A percentile compares a stretch with the other conserved stretches of the same genome.
Conservation (phyloP, 2,113 vertebrate genomes). For the Petrocephalus zakoni region DNA sequence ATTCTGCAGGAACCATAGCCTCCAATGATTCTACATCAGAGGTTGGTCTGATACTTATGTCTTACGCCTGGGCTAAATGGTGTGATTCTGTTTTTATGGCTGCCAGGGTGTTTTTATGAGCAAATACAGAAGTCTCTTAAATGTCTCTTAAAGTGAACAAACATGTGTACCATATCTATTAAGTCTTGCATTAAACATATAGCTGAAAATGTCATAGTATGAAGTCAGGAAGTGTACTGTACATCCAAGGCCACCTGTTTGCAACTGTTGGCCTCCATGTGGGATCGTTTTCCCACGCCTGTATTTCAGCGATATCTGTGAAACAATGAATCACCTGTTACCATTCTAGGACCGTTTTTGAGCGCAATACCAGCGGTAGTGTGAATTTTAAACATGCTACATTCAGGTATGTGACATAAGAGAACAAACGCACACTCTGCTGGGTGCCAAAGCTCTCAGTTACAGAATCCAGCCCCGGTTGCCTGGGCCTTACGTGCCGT, state of each 20-base stretch:
- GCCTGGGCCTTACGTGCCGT: neutral
- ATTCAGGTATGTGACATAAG: neutral
- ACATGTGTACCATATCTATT: neutral
- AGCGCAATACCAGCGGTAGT: neutral
- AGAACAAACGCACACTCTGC: neutral
- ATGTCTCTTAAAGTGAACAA: neutral
- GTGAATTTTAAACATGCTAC: neutral
- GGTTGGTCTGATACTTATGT: neutral
- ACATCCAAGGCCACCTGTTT: neutral
- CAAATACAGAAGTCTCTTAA: neutral
- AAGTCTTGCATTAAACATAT: neutral
- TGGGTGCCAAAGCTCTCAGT: neutral
- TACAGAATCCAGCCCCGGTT: neutral
- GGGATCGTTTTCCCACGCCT: neutral
- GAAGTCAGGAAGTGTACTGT: neutral
- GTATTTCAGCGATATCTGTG: neutral
- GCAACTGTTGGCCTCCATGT: neutral
- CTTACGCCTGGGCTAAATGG: neutral
- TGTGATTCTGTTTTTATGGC: neutral
- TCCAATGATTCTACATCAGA: conserved; percentile 9
- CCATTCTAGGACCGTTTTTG: neutral
- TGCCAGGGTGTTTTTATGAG: neutral
- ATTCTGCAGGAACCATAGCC: conserved; percentile 21
- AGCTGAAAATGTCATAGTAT: neutral
- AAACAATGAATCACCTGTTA: conserved; percentile 5